Conservation (phyloP, 1,140 invertebrate species). For the Papilio helenus region DNA sequence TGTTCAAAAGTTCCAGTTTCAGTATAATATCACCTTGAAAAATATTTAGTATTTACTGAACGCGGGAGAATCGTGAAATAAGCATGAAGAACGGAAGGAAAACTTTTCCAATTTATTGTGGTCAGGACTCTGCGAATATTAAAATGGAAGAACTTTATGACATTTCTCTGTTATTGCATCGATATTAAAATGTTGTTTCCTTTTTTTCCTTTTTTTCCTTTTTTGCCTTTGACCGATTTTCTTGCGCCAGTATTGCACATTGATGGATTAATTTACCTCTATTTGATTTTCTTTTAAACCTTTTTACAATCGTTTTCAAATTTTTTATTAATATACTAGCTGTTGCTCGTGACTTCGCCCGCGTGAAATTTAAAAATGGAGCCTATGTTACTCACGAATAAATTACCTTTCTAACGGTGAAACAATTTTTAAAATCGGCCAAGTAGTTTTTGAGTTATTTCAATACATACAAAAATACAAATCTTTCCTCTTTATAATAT, state of each 20-base stretch:
- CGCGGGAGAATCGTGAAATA: conserved; percentile 21
- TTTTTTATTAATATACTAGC: too few relatives aligned
- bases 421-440: too few relatives aligned
- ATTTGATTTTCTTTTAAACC: neutral
- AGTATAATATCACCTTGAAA: conserved; percentile 28
- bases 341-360: too few relatives aligned
- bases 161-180: conserved; percentile 37
- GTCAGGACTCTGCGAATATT: conserved; percentile 34
- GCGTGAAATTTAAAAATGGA: too few relatives aligned
- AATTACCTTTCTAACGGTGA: too few relatives aligned
- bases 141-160: conserved; percentile 37
- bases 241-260: too few relatives aligned
- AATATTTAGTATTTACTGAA: conserved; percentile 40
- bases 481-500: too few relatives aligned
- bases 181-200: conserved; percentile 16
- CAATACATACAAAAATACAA: too few relatives aligned
- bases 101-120: conserved; percentile 40
- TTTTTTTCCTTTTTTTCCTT: conserved; percentile 1
- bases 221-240: neutral
- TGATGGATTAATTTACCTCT: neutral
- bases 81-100: conserved; percentile 34
- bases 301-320: neutral
- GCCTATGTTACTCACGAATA: too few relatives aligned
- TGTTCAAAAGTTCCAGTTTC: conserved; percentile 11
- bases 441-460: too few relatives aligned